phyloP scores from a whole-genome alignment of 37 sponge, comb jelly and placozoan genomes.

The Beroe forskalii region DNA sequence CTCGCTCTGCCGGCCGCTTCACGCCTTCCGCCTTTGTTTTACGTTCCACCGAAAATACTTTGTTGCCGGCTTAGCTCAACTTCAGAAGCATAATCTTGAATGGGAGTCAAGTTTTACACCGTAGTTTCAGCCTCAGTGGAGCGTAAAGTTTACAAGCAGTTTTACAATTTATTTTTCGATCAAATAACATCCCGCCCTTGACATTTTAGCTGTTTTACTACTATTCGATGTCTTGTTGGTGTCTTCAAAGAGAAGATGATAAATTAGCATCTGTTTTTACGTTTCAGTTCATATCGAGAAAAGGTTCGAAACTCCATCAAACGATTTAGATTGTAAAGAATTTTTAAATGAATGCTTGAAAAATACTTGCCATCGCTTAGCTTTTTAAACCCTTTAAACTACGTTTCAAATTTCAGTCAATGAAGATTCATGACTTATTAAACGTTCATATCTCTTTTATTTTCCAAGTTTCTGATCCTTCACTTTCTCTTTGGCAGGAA shows the following conservation, averaged over 20 bases:
- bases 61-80: background rate
- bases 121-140: slow-evolving; percentile 15
- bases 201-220: too few relatives aligned
- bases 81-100: background rate
- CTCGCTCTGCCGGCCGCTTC: background rate
- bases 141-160: slow-evolving; percentile 49
- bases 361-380: background rate
- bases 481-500: background rate
- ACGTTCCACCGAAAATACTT: background rate
- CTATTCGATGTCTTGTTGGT: background rate
- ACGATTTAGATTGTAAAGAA: background rate
- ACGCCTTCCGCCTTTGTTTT: background rate
- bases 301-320: background rate
- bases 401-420: background rate
- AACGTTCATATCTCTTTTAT: too few relatives aligned
- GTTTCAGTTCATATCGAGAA: background rate
- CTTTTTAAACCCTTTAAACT: background rate
- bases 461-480: background rate
- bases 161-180: slow-evolving; percentile 25
- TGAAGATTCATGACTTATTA: too few relatives aligned
- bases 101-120: slow-evolving; percentile 35
- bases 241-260: background rate
- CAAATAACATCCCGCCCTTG: background rate
- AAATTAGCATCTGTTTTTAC: background rate
- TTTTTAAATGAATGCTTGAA: background rate